Conservation (phyloP, 2,888 invertebrate genomes). For the Ophioninae sp. region DNA sequence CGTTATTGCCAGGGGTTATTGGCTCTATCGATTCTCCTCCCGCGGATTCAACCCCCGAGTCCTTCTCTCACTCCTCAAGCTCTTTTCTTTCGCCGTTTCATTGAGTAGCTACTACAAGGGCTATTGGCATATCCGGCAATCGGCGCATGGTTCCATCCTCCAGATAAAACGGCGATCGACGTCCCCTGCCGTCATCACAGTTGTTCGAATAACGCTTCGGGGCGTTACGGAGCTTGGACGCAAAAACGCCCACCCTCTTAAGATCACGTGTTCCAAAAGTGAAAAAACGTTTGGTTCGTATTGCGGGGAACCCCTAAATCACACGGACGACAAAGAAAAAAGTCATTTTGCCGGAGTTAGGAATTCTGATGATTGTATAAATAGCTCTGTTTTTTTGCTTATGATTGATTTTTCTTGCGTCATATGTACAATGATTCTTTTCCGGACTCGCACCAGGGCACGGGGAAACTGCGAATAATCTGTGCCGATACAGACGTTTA, state of each 20-base stretch:
- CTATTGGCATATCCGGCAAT: slow-evolving; percentile 50
- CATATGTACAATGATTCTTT: background rate
- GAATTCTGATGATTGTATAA: background rate
- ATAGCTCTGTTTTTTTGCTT: background rate
- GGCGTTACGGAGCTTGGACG: slow-evolving; percentile 36
- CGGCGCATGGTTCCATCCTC: slow-evolving; percentile 42
- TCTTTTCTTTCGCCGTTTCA: background rate
- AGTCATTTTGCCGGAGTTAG: background rate
- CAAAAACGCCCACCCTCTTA: slow-evolving; percentile 30
- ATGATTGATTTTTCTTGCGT: background rate
- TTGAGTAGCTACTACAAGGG: slow-evolving; percentile 1
- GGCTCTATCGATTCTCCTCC: slow-evolving; percentile 75
- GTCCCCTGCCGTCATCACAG: slow-evolving; percentile 48
- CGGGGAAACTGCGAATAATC: background rate
- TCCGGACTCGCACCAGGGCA: background rate
- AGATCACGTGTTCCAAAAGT: slow-evolving; percentile 16
- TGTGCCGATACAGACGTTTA: background rate
- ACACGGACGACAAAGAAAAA: background rate
- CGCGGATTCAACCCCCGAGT: slow-evolving; percentile 14
- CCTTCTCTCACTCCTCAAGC: slow-evolving; percentile 1
- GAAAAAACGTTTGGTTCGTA: background rate
- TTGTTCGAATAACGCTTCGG: slow-evolving; percentile 36
- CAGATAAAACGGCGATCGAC: slow-evolving; percentile 53
- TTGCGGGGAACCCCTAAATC: background rate
- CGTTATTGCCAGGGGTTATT: slow-evolving; percentile 77